A percentile compares a stretch with the other conserved stretches of the same genome.
Evolutionary conservation across 2,113 vertebrate genomes (phyloP).

Genomic region (Leucoraja erinaceus): DNA sequence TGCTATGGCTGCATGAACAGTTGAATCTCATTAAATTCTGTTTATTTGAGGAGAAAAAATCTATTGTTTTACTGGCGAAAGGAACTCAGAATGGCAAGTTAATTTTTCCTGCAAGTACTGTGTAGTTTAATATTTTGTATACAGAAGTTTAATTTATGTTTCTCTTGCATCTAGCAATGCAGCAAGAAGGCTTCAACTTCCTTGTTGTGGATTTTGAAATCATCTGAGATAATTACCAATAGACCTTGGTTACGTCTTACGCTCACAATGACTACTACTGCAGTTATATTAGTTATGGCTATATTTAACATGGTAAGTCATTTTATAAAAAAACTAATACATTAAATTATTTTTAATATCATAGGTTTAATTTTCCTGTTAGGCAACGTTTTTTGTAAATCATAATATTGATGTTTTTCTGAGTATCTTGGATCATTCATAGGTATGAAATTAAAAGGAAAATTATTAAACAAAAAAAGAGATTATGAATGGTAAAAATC

Average conservation of each 20-base stretch:
- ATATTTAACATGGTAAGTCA: slow-evolving; percentile 90
- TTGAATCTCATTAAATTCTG: neutral
- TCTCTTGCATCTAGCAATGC: slow-evolving; percentile 67
- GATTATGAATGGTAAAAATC: no score
- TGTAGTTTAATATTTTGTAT: neutral
- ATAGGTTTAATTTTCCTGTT: neutral
- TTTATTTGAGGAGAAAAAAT: neutral
- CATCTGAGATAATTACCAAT: slow-evolving; percentile 84
- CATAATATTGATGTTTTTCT: neutral
- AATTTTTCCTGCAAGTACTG: neutral
- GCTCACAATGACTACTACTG: slow-evolving; percentile 82
- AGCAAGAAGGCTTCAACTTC: slow-evolving; percentile 79
- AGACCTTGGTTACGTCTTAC: slow-evolving; percentile 85
- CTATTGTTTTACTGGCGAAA: neutral
- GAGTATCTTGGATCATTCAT: neutral
- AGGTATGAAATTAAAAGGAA: neutral
- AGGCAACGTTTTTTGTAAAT: neutral
- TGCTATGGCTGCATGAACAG: neutral
- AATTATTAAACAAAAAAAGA: no score
- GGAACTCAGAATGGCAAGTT: neutral
- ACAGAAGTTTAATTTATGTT: neutral
- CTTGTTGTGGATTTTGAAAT: slow-evolving; percentile 80
- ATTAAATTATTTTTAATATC: neutral
- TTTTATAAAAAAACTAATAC: neutral
- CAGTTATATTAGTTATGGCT: slow-evolving; percentile 85